A percentile compares a stretch with the other conserved stretches of the same genome.
phyloP scores from a whole-genome alignment of 1,140 invertebrate genomes.

The Tetragnatha versicolor region DNA sequence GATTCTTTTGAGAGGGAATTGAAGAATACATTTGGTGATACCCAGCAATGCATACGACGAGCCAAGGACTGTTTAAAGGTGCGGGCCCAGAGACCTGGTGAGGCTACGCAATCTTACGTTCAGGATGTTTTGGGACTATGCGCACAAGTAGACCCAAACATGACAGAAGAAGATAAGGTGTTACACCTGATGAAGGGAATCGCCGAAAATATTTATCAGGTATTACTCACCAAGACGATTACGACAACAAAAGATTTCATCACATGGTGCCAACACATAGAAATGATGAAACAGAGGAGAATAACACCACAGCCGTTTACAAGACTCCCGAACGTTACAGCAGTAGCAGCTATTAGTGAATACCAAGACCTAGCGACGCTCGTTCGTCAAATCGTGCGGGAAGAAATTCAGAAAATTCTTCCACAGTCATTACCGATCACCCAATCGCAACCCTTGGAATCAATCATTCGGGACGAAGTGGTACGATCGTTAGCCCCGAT shows the following conservation, averaged over 20 bases:
- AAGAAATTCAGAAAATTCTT: neutral
- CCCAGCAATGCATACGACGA: neutral
- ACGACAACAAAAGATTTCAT: neutral
- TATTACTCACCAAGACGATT: neutral
- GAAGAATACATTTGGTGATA: neutral
- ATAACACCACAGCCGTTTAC: neutral
- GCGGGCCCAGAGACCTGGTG: neutral
- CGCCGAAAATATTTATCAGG: neutral
- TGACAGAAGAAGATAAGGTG: neutral
- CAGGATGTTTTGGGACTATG: neutral
- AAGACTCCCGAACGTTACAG: neutral
- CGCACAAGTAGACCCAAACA: neutral
- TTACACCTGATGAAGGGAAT: neutral
- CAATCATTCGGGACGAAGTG: too few species aligned
- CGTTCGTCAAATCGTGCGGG: neutral
- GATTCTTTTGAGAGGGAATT: neutral
- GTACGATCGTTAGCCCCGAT: too few species aligned
- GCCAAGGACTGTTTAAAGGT: neutral
- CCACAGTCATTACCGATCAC: too few species aligned
- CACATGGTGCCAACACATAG: neutral
- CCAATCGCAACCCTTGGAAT: too few species aligned
- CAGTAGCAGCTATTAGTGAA: neutral
- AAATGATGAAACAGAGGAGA: neutral
- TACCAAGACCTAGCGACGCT: neutral
- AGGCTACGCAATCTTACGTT: neutral